phyloP scores from a whole-genome alignment of 2,797 vertebrate genomes.

The Sebastes iracundus region DNA sequence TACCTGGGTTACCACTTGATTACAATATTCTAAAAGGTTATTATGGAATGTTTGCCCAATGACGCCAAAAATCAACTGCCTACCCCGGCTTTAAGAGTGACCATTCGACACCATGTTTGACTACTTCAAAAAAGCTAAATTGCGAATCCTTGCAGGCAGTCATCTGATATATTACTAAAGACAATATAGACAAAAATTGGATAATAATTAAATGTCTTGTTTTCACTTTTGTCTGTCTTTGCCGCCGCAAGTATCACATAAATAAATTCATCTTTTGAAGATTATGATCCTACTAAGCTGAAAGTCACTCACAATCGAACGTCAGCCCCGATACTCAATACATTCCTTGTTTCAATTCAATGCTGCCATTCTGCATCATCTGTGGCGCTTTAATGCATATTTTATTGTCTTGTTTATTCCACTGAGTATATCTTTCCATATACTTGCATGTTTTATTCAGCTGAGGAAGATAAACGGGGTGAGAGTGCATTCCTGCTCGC shows the following conservation, averaged over 20 bases:
- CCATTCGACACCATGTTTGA: neutral
- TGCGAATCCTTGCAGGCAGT: neutral
- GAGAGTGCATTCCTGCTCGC: slow-evolving; percentile 3
- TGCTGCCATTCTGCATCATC: neutral
- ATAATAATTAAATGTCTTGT: neutral
- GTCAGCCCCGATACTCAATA: neutral
- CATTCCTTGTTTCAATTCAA: neutral
- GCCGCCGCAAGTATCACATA: neutral
- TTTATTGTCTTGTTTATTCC: slow-evolving; percentile 24
- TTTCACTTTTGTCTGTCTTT: neutral
- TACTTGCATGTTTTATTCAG: slow-evolving; percentile 49
- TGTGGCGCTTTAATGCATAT: neutral
- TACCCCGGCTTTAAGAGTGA: neutral
- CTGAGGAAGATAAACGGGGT: slow-evolving; percentile 24
- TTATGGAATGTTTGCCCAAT: neutral
- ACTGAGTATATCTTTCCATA: neutral
- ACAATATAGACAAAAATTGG: neutral
- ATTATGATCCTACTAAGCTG: neutral
- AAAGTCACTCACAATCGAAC: neutral
- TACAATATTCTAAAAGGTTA: neutral
- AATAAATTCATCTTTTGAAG: neutral
- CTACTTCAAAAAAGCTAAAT: neutral
- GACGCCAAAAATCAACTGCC: neutral
- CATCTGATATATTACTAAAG: neutral
- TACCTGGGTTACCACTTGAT: neutral